phyloP scores from a whole-genome alignment of 2,888 invertebrate genomes.

The Dione juno region DNA sequence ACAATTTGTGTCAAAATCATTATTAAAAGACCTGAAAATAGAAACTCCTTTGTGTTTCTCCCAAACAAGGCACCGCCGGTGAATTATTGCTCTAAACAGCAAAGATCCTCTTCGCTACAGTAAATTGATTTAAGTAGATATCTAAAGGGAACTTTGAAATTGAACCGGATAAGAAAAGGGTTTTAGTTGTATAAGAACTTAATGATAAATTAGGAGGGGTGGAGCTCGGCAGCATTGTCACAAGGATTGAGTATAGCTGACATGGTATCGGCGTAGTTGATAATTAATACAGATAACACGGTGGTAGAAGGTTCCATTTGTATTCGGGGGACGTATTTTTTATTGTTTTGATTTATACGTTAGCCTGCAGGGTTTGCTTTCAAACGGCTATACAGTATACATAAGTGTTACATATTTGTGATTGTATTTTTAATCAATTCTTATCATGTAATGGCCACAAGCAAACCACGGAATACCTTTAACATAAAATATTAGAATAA shows the following conservation, averaged over 20 bases:
- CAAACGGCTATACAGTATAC: too few relatives aligned
- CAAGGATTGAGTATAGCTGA: background rate
- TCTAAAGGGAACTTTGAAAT: constrained; percentile 11
- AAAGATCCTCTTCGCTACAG: background rate
- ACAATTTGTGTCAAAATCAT: too few relatives aligned
- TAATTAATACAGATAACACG: too few relatives aligned
- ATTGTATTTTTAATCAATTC: too few relatives aligned
- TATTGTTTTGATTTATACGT: too few relatives aligned
- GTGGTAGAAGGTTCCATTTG: background rate
- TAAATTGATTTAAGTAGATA: constrained; percentile 6
- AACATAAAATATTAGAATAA: too few relatives aligned
- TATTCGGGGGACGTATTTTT: background rate
- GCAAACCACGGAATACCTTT: too few relatives aligned
- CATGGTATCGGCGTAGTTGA: too few relatives aligned
- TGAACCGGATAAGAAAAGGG: constrained; percentile 4
- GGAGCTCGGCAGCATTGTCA: background rate
- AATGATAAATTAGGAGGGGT: background rate
- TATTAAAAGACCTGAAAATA: background rate
- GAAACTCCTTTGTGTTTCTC: background rate
- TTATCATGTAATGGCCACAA: too few relatives aligned
- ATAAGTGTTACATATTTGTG: too few relatives aligned
- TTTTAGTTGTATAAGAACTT: background rate
- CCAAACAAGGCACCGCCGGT: background rate
- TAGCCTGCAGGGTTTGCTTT: too few relatives aligned
- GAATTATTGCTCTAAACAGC: constrained; percentile 1